Percentiles rank a stretch among this genome's conserved stretches.
phyloP scores from a whole-genome alignment of 2,113 vertebrate species.

The Pterophyllum scalare region DNA sequence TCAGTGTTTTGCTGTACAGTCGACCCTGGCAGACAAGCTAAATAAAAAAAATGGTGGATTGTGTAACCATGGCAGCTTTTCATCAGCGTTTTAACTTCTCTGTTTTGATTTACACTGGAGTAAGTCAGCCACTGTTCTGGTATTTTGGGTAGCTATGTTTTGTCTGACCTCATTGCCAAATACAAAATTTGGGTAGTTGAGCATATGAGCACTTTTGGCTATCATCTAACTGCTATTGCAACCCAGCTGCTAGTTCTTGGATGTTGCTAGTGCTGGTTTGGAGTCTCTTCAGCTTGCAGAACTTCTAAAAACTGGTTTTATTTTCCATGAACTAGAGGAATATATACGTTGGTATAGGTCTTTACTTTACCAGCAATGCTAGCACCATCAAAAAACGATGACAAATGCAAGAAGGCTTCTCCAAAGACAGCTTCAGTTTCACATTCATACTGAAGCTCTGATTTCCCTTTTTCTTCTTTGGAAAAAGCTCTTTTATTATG shows the following conservation, averaged over 20 bases:
- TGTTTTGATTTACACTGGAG: not conserved
- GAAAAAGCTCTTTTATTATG: not conserved
- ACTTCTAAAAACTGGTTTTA: not conserved
- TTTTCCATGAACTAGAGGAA: not conserved
- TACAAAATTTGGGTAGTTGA: not conserved
- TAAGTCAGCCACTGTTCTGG: not conserved
- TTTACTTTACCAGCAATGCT: not conserved
- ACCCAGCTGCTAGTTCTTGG: not conserved
- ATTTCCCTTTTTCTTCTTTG: not conserved
- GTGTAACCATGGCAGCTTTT: not conserved
- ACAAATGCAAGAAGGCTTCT: not conserved
- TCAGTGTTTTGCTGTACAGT: not conserved
- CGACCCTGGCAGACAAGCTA: not conserved
- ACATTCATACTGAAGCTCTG: not conserved
- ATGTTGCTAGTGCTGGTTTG: not conserved
- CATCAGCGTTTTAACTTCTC: not conserved
- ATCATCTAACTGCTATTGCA: not conserved
- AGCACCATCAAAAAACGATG: fast-evolving
- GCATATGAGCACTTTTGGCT: not conserved
- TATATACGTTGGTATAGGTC: not conserved
- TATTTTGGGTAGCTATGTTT: not conserved
- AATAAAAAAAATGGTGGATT: not conserved
- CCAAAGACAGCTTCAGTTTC: not conserved
- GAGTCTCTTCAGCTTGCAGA: not conserved
- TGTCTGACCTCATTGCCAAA: not conserved